Evolutionary conservation across 2,113 vertebrate species (phyloP).

Genomic region (Chitala chitala): DNA sequence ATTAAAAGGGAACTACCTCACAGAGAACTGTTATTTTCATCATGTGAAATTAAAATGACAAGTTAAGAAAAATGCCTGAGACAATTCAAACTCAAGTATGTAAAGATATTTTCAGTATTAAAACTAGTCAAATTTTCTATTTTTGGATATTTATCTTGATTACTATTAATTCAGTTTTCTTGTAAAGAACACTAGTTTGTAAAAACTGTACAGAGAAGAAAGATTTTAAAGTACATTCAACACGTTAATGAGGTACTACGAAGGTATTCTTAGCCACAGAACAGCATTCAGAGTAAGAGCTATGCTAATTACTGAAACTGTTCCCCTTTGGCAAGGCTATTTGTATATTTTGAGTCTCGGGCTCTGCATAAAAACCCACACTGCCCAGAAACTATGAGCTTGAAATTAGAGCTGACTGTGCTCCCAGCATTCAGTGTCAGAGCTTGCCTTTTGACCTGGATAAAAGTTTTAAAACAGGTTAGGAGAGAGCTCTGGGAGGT

Average conservation of each 20-base stretch:
- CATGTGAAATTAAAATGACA: neutral
- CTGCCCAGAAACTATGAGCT: neutral
- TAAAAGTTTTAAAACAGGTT: neutral
- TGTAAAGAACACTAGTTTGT: slow-evolving; percentile 32
- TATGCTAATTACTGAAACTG: neutral
- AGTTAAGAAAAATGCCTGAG: slow-evolving; percentile 23
- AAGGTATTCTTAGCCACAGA: slow-evolving; percentile 31
- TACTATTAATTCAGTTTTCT: slow-evolving; percentile 3
- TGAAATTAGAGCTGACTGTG: too few relatives aligned
- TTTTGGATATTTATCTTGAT: slow-evolving; percentile 16
- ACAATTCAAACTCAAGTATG: slow-evolving; percentile 1
- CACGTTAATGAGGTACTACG: slow-evolving; percentile 37
- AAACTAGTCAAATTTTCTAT: slow-evolving; percentile 20
- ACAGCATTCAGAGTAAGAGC: slow-evolving; percentile 28
- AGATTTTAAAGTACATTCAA: slow-evolving; percentile 34
- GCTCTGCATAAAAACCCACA: neutral
- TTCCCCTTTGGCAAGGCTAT: slow-evolving; percentile 20
- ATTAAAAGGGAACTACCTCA: too few relatives aligned
- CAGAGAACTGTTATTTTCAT: too few relatives aligned
- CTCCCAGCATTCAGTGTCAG: too few relatives aligned
- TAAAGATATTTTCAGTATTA: slow-evolving; percentile 18
- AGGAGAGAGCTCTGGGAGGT: neutral
- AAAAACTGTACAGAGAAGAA: slow-evolving; percentile 32
- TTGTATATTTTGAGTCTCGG: neutral
- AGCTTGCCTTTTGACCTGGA: too few relatives aligned